Percentiles rank a stretch among this genome's conserved stretches.
phyloP scores from a whole-genome alignment of 1,140 invertebrate species.

The Brachionus rotundiformis region DNA sequence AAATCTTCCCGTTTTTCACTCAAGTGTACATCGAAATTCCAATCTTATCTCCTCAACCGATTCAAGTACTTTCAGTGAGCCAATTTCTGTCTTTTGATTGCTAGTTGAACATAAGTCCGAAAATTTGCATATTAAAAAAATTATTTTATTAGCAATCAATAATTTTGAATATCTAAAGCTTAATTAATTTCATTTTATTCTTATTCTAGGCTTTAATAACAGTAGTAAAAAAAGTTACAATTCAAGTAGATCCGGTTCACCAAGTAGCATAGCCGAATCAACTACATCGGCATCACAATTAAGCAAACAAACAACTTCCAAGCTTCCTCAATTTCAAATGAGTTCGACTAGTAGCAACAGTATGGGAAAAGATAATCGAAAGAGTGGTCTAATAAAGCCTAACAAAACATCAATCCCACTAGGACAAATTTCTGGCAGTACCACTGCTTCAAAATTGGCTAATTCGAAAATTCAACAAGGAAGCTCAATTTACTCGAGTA shows the following conservation, averaged over 20 bases:
- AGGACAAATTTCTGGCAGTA: not conserved
- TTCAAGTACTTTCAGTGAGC: not conserved
- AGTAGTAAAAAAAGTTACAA: slow-evolving; percentile 40
- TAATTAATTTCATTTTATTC: not conserved
- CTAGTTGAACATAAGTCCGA: not conserved
- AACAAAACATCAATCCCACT: slow-evolving; percentile 7
- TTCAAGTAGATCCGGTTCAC: slow-evolving; percentile 28
- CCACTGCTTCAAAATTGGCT: not conserved
- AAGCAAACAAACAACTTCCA: not conserved
- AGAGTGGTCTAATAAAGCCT: not conserved
- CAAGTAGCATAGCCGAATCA: slow-evolving; percentile 17
- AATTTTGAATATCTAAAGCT: not conserved
- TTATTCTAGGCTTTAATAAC: slow-evolving; percentile 21
- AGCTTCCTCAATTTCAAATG: slow-evolving; percentile 39
- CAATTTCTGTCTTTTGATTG: not conserved
- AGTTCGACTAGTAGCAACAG: not conserved
- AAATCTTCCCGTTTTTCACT: slow-evolving; percentile 39
- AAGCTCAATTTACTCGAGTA: not conserved
- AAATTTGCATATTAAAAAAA: slow-evolving; percentile 18
- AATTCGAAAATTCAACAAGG: not conserved
- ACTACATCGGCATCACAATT: slow-evolving; percentile 13
- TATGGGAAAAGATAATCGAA: not conserved
- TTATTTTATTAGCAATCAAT: not conserved
- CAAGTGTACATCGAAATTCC: slow-evolving; percentile 26
- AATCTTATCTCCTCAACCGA: slow-evolving; percentile 40